A percentile compares a stretch with the other conserved stretches of the same genome.
Evolutionary conservation across 2,113 vertebrate genomes (phyloP).

Genomic region (Salminus brasiliensis): DNA sequence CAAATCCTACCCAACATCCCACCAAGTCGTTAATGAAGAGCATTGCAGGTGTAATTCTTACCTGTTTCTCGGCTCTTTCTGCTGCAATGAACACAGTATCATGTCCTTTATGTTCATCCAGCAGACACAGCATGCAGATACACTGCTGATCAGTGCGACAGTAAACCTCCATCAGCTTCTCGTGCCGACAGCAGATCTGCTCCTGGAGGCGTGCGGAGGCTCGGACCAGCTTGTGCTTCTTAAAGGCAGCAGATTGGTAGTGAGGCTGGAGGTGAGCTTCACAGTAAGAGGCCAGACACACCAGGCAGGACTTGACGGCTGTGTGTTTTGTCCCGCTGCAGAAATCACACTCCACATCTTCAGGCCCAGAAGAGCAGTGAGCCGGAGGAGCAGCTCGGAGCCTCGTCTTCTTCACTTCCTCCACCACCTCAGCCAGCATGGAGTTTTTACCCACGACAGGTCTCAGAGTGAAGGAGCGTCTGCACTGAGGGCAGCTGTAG

Average conservation of each 20-base stretch:
- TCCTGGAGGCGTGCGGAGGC: background rate
- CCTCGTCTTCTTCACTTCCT: background rate
- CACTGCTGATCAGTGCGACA: background rate
- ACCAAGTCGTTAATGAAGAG: too few relatives aligned
- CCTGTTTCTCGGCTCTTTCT: background rate
- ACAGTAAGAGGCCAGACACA: background rate
- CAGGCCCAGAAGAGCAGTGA: background rate
- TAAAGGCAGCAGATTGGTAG: background rate
- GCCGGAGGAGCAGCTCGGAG: too few relatives aligned
- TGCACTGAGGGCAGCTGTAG: background rate
- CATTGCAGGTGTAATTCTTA: too few relatives aligned
- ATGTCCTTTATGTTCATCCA: background rate
- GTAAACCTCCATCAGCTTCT: background rate
- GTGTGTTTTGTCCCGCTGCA: background rate
- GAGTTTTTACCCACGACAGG: background rate
- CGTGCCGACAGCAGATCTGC: background rate
- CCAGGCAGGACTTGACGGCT: background rate
- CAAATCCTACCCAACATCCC: too few relatives aligned
- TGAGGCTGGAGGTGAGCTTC: background rate
- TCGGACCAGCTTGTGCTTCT: background rate
- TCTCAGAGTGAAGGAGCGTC: background rate
- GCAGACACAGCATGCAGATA: background rate
- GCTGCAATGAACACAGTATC: background rate
- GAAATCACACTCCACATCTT: background rate
- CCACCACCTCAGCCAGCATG: background rate